A percentile compares a stretch with the other conserved stretches of the same genome.
Conservation (phyloP, 2,888 invertebrate genomes). For the Agonopterix alstromeriana region DNA sequence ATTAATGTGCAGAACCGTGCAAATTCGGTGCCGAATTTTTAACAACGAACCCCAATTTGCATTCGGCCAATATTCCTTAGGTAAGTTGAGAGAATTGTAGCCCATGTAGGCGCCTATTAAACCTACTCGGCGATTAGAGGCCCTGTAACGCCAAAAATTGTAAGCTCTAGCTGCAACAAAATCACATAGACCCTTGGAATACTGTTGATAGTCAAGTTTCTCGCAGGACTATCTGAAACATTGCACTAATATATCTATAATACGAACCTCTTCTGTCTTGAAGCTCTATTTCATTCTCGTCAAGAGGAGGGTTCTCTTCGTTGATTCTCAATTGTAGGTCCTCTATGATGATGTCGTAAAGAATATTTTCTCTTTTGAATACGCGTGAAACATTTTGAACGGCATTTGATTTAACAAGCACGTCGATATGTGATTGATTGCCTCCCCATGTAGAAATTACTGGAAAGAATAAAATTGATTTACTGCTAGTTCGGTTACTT, state of each 20-base stretch:
- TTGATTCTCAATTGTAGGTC: slow-evolving; percentile 88
- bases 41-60: slow-evolving; percentile 79
- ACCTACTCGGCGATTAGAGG: slow-evolving; percentile 54
- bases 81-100: slow-evolving; percentile 72
- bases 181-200: slow-evolving; percentile 57
- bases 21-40: slow-evolving; percentile 41
- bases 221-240: neutral
- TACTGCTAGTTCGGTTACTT: no score
- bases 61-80: slow-evolving; percentile 77
- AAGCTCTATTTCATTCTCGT: slow-evolving; percentile 80
- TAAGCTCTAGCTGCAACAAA: slow-evolving; percentile 76
- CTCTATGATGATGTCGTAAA: slow-evolving; percentile 83
- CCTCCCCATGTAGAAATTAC: slow-evolving; percentile 82
- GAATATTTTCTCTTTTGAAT: slow-evolving; percentile 79
- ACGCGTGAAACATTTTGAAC: slow-evolving; percentile 78
- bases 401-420: slow-evolving; percentile 82
- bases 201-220: slow-evolving; percentile 21
- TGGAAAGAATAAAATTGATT: slow-evolving; percentile 30
- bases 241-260: neutral
- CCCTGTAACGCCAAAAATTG: slow-evolving; percentile 77
- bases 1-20: slow-evolving; percentile 27
- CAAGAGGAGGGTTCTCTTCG: slow-evolving; percentile 84
- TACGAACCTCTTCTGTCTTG: slow-evolving; percentile 82
- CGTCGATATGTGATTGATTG: slow-evolving; percentile 79
- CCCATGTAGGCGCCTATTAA: slow-evolving; percentile 68